Evolutionary conservation across 2,888 invertebrate genomes (phyloP).

Genomic region (Rotaria macrura): DNA sequence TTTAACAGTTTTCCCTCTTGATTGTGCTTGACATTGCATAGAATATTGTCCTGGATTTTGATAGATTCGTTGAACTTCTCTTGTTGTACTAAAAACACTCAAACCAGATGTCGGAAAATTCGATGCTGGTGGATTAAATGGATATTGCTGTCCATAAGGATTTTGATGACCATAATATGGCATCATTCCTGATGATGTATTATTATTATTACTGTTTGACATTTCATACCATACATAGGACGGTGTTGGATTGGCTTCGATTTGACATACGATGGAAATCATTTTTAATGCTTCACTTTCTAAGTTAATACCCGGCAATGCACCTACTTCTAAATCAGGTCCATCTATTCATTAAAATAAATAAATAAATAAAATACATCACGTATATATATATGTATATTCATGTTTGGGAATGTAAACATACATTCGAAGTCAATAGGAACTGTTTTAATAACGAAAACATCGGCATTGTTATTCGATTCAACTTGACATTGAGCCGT

Average conservation of each 20-base stretch:
- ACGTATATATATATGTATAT: too few species aligned
- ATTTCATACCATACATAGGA: not conserved
- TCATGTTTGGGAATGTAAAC: not conserved
- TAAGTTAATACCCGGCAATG: not conserved
- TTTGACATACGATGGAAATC: not conserved
- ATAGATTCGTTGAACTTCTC: not conserved
- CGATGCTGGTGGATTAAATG: not conserved
- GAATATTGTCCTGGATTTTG: not conserved
- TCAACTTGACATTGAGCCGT: not conserved
- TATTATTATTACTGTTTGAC: not conserved
- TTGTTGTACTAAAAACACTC: not conserved
- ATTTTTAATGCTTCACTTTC: not conserved
- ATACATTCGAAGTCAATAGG: not conserved
- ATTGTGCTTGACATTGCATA: slow-evolving; percentile 16
- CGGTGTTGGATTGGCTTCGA: not conserved
- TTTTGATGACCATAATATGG: not conserved
- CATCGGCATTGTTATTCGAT: not conserved
- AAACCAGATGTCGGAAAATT: not conserved
- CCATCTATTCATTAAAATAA: not conserved
- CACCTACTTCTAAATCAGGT: not conserved
- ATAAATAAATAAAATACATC: too few species aligned
- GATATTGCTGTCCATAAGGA: not conserved
- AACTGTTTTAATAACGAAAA: not conserved
- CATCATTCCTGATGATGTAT: not conserved
- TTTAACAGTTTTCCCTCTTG: not conserved